Evolutionary conservation across 2,888 invertebrate genomes (phyloP), one percentile per base, ranked within the genome.

Genomic region (Drosophila imparisetae): DNA sequence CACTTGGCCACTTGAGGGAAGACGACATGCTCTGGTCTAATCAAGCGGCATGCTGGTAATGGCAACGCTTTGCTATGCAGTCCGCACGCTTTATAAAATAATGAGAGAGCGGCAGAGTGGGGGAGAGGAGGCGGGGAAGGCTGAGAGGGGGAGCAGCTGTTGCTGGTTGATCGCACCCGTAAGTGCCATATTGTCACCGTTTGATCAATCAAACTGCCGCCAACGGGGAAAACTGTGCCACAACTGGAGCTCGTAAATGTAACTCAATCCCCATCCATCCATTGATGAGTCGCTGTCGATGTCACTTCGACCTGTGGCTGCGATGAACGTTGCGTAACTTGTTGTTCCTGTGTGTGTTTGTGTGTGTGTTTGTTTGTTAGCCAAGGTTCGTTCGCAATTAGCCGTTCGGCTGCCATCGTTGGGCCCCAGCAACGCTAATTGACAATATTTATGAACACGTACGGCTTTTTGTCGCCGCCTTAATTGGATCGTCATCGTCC

Each of bases 391-490:
- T 48, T 62, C 65, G 86, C 92, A 92, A 92, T 92, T 92, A 92
- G 91, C 80, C 61, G 64, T 63, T 60, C 64, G 78, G 80, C 78
- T 88, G 88, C 86, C 79, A 84, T 66, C 75, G 85, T 65, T 70
- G 70, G 80, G 83, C 55, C 32, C 66, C 58, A 65, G 52, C 72
- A 69, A 62, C 82, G 78, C 86, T 91, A 90, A 90, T 90, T 90
- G 90, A 91, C 91, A 91, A 80, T 88, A 90, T 90, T 91, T 90
- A 91, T 90, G 90, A 90, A 91, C 91, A 91, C 91, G 90, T 90
- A 86, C 90, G 74, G 74, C 78, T 84, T 81, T 89, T 79, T 89
- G 88, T 86, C 86, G 90, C 83, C 83, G 73, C 76, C 82, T 83
- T 88, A 86, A 88, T 90, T 90, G 90, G 88, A 76, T 74, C 78